Base-by-base conservation (phyloP, 2,888 invertebrate genomes). In the Melieria crassipennis region DNA sequence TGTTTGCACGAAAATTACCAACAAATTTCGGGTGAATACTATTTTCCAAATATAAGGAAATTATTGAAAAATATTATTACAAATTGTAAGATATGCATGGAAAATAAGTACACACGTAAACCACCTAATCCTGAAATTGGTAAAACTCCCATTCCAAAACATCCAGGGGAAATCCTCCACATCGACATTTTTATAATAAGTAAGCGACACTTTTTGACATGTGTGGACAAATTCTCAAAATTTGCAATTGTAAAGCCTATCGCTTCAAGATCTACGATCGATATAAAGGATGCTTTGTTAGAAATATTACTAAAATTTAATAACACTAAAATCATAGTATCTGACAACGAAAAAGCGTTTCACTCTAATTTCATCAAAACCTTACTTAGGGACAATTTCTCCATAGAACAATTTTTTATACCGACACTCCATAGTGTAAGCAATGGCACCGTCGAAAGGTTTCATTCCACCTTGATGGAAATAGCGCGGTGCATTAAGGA, bases 1-100 rank as follows among this genome's bases (percentile, higher is more conserved):
- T 60, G 69, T 5, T 65, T 67, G 46, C 65, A 69, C 13, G 71
- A 73, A 71, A 73, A 69, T 47, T 71, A 50, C 45, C 62, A 68
- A 16, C 65, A 73, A 68, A 62, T 71, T 58, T 70, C 57, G 7
- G 11, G 57, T 48, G 46, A 71, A 43, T 73, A 70, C 42, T 50
- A 30, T 63, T 63, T 50, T 50, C 48, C 63, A 16, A 16, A 16
- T 16, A 16, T 16, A 16, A 16, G 16, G 7, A 56, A 56, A 13
- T n/a, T 13, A 13, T 60, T 60, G 4, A 60, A 60, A 60, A 43
- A 60, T 10, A 42, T 47, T 7, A 57, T 57, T 56, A 10, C 46
- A 56, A 66, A 52, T 47, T 66, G 47, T 46, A 47, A 57, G 30
- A 66, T 66, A 30, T 66, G 66, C 56, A 45, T 13, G 16, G 58